A percentile compares a stretch with the other conserved stretches of the same genome.
phyloP scores from a whole-genome alignment of 2,888 invertebrate genomes.

The Drosophila buzzatii region DNA sequence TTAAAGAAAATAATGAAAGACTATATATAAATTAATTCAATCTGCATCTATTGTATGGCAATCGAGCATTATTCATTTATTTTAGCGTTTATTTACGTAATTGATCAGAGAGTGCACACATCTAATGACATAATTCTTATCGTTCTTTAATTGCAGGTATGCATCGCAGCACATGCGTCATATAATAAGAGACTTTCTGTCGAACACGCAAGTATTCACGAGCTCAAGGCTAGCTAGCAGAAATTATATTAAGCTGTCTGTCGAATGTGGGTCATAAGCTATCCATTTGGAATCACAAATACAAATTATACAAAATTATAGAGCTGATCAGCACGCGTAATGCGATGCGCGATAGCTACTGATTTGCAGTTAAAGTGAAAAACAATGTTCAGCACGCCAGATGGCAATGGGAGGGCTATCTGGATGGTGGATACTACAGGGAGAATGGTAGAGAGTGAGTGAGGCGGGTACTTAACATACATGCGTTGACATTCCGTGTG shows the following conservation, averaged over 20 bases:
- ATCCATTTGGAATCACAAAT: conserved; percentile 57
- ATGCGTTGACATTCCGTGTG: conserved; percentile 2
- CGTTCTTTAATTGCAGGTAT: conserved; percentile 48
- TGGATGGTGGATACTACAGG: not conserved
- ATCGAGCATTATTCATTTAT: not conserved
- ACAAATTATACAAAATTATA: conserved; percentile 53
- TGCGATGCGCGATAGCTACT: conserved; percentile 22
- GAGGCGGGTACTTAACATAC: not conserved
- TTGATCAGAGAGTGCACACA: not conserved
- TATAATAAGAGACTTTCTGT: not conserved
- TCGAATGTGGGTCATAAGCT: conserved; percentile 64
- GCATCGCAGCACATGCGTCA: conserved; percentile 15
- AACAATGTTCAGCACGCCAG: conserved; percentile 29
- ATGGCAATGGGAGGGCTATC: not conserved
- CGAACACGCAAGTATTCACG: conserved; percentile 44
- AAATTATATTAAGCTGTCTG: conserved; percentile 40
- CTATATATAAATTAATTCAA: too few species aligned
- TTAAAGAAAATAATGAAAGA: too few species aligned
- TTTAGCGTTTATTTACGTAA: not conserved
- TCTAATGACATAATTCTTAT: not conserved
- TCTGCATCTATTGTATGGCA: not conserved
- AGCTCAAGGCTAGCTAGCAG: conserved; percentile 15
- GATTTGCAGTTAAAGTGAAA: conserved; percentile 53
- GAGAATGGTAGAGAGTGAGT: not conserved
- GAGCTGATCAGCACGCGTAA: conserved; percentile 27